Evolutionary conservation across 2,113 vertebrate species (phyloP).

Genomic region (Spheniscus mendiculus): DNA sequence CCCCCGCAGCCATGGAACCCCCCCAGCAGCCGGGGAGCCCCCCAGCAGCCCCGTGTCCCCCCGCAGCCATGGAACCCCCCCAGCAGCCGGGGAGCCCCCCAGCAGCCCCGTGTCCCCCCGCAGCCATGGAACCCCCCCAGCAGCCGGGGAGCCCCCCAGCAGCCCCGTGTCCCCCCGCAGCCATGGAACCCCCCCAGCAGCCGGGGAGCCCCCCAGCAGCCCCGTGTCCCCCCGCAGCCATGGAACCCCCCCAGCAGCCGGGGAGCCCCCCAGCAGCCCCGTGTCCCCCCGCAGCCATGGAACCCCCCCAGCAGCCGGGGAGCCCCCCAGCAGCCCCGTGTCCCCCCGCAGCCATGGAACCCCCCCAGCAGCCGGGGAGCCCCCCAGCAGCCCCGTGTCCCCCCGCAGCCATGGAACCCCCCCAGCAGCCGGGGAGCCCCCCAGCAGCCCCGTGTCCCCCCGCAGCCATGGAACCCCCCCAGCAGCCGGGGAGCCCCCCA

Average conservation of each 20-base stretch:
- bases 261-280: no score
- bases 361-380: background rate
- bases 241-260: background rate
- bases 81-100: fast-evolving
- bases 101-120: no score
- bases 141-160: fast-evolving
- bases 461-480: no score
- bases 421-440: background rate
- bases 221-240: no score
- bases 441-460: no score
- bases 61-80: background rate
- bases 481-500: background rate
- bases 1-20: no score
- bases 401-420: no score
- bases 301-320: background rate
- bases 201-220: no score
- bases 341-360: no score
- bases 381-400: background rate
- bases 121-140: background rate
- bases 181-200: background rate
- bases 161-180: background rate
- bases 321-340: no score
- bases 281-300: background rate
- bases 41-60: no score
- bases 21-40: background rate